Conservation (phyloP, 2,888 invertebrate genomes). For the Perdita meconis region DNA sequence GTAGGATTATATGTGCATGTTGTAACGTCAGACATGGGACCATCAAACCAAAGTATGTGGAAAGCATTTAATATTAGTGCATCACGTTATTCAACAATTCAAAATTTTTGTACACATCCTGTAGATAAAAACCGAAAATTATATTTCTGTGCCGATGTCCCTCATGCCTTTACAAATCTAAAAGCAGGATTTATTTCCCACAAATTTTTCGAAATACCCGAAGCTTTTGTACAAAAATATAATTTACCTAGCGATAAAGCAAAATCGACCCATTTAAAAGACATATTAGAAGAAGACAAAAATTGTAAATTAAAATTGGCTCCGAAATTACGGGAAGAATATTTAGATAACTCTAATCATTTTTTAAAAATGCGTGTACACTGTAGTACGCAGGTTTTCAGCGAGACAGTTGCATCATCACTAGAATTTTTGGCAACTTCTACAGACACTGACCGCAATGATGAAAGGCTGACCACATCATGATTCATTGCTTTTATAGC, state of each 20-base stretch:
- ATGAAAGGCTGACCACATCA: background rate
- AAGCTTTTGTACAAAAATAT: background rate
- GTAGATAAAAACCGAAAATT: background rate
- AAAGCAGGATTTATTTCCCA: background rate
- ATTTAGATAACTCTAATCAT: background rate
- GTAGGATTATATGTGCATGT: background rate
- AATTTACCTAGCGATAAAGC: background rate
- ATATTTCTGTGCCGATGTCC: background rate
- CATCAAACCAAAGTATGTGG: background rate
- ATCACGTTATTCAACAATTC: background rate
- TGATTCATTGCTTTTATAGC: slow-evolving; percentile 3
- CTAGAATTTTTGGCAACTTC: background rate
- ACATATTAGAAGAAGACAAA: background rate
- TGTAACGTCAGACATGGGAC: background rate
- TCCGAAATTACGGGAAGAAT: background rate
- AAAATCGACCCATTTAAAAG: background rate
- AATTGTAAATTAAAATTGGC: background rate
- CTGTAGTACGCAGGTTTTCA: background rate
- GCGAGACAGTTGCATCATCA: background rate
- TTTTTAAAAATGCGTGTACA: slow-evolving; percentile 2
- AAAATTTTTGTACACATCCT: background rate
- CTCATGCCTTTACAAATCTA: background rate
- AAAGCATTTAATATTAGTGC: background rate
- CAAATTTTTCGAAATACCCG: background rate
- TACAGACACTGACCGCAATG: background rate